Percentiles rank a stretch among this genome's conserved stretches.
These are phyloP conservation scores for Natrix natrix DNA, from an alignment of 2,797 vertebrate species.

Conservation along the genomic window DNA sequence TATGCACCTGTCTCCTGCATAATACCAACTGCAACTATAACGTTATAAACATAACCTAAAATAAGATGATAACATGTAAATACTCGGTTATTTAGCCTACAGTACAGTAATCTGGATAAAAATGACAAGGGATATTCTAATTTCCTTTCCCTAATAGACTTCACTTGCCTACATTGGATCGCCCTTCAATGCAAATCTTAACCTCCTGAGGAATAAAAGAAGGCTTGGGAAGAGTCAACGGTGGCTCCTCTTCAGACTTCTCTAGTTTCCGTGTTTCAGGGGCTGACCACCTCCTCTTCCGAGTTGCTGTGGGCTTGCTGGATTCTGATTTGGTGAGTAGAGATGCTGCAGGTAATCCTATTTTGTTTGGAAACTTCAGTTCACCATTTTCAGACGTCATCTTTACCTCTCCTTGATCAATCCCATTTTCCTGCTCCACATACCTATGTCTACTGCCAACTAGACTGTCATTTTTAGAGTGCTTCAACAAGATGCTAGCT, in stretches of 20 bases:
- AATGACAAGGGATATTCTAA: constrained; percentile 77
- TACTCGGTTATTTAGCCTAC: constrained; percentile 89
- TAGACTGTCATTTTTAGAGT: constrained; percentile 78
- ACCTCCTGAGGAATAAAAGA: constrained; percentile 97
- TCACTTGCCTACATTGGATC: constrained; percentile 97
- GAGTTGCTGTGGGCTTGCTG: constrained; percentile 74
- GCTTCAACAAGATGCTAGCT: constrained; percentile 82
- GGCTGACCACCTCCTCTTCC: constrained; percentile 98
- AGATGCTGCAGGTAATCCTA: constrained; percentile 76
- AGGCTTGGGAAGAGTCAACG: constrained; percentile 93
- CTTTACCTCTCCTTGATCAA: constrained; percentile 79
- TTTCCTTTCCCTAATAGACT: constrained; percentile 72
- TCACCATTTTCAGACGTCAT: constrained; percentile 87
- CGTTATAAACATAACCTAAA: constrained; percentile 88
- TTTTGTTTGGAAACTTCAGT: constrained; percentile 80
- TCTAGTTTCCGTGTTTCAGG: constrained; percentile 95
- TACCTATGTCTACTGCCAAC: constrained; percentile 79
- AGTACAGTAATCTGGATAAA: constrained; percentile 92
- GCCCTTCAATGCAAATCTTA: constrained; percentile 99
- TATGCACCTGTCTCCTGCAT: constrained; percentile 81
- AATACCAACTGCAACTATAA: constrained; percentile 84
- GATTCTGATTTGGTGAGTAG: constrained; percentile 78
- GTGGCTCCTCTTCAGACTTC: constrained; percentile 90
- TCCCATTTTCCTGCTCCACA: constrained; percentile 89
- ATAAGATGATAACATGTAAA: constrained; percentile 89